Percentiles rank a stretch among this genome's conserved stretches.
Evolutionary conservation across 1,140 invertebrate genomes (phyloP).

Genomic region (Procambarus virginalis): DNA sequence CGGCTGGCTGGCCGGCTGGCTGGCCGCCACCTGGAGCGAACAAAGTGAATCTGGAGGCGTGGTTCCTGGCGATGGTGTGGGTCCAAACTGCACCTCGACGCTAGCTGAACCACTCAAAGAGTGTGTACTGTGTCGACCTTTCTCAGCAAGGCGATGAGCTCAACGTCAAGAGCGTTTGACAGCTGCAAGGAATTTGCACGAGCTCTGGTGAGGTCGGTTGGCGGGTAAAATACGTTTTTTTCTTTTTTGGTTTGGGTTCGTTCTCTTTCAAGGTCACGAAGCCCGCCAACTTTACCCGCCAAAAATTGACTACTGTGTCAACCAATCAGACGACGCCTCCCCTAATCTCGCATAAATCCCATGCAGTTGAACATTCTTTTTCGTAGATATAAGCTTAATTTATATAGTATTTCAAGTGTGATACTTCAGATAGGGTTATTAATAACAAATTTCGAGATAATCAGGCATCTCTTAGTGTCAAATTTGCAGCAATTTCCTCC

Average conservation of each 20-base stretch:
- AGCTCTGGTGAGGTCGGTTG: no score
- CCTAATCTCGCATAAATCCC: neutral
- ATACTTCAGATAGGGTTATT: no score
- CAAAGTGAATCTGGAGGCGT: conserved; percentile 40
- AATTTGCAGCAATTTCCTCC: conserved; percentile 47
- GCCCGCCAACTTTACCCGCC: conserved; percentile 58
- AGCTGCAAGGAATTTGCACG: no score
- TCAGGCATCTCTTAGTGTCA: conserved; percentile 11
- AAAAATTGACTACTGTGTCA: conserved; percentile 43
- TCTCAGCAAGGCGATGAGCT: no score
- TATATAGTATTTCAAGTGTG: no score
- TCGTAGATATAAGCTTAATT: no score
- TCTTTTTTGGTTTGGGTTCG: conserved; percentile 27
- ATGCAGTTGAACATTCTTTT: no score
- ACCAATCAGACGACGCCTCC: conserved; percentile 2
- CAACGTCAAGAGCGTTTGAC: no score
- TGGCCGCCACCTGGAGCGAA: neutral
- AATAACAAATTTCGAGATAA: no score
- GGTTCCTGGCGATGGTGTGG: conserved; percentile 40
- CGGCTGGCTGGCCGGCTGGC: no score
- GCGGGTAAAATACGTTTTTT: no score
- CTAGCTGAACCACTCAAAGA: neutral
- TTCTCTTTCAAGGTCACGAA: conserved; percentile 57
- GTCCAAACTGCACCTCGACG: neutral
- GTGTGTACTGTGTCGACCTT: neutral